phyloP scores from a whole-genome alignment of 1,140 invertebrate genomes.

The Platyscapa corneri region DNA sequence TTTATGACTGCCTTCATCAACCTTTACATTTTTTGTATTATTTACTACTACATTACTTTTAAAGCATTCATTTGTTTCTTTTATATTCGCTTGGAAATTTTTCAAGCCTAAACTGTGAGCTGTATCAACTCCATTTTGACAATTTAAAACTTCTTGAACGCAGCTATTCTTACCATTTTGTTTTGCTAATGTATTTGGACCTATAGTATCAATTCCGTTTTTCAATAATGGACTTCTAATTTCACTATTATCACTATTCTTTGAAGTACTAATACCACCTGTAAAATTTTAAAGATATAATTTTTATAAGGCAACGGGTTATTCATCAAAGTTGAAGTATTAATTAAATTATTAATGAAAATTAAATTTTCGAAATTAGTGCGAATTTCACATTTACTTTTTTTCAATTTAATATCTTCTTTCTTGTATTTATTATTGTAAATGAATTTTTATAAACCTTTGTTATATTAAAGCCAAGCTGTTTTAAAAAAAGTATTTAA shows the following conservation, averaged over 20 bases:
- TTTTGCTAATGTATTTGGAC: constrained; percentile 27
- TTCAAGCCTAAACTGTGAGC: not conserved
- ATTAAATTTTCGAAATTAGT: too few species aligned
- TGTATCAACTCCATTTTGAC: constrained; percentile 25
- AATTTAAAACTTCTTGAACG: not conserved
- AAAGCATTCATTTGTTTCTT: constrained; percentile 15
- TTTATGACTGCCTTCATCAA: constrained; percentile 12
- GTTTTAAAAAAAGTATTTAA: too few species aligned
- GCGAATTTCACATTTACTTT: too few species aligned
- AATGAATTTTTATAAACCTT: too few species aligned
- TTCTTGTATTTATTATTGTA: too few species aligned
- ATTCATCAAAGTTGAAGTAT: too few species aligned
- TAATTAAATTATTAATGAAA: too few species aligned
- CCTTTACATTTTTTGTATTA: constrained; percentile 12
- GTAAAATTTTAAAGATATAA: not conserved
- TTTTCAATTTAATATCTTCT: too few species aligned
- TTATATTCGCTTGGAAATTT: constrained; percentile 5
- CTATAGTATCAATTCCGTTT: constrained; percentile 32
- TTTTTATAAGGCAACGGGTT: not conserved
- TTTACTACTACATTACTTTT: not conserved
- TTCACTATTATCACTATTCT: constrained; percentile 14
- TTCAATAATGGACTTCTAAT: constrained; percentile 33
- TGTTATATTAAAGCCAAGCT: too few species aligned
- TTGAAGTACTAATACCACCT: constrained; percentile 14
- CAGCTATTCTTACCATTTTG: constrained; percentile 30